Evolutionary conservation across 2,888 invertebrate species (phyloP), one percentile per base, ranked within the genome.

Genomic region (Cinara cedri): DNA sequence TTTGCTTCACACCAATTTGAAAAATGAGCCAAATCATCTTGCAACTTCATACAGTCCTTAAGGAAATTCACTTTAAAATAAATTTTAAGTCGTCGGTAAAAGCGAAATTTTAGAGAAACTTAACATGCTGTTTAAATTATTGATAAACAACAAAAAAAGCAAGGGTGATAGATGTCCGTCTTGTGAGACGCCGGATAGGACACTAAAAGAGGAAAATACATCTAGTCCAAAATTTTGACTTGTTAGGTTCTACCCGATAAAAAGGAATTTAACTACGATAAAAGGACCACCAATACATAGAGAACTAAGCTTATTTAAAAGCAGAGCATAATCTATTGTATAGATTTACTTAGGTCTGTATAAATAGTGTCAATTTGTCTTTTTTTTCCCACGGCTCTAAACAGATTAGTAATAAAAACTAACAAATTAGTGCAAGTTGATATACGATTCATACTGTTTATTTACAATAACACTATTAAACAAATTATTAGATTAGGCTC

Each of bases 171-270:
- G 63, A 46, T 81, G 82, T 19, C 81, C 81, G 14, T 82, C 83
- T 71, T 83, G 82, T n/a, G 82, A 82, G 8, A 83, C 81, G 21
- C 81, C 83, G 1, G n/a, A n/a, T n/a, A n/a, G n/a, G n/a, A n/a
- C n/a, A n/a, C n/a, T n/a, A n/a, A n/a, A n/a, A n/a, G n/a, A 21
- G 1, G 57, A 24, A 11, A 81, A n/a, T n/a, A 83, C 24, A 55
- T 6, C 19, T 63, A 76, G 24, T 76, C 80, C n/a, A 80, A 78
- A 14, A 81, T n/a, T 19, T 11, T 46, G 13, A 83, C 83, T 11
- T 65, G 16, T 51, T 82, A 82, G 1, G 78, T 46, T 51, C 82
- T 78, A 42, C 81, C 81, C 13, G 21, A 72, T 11, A 82, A 54
- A 65, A 82, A 83, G 4, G 82, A 82, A 21, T 26, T 34, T n/a